phyloP scores from a whole-genome alignment of 2,888 invertebrate species.

The Phyllotreta cruciferae region DNA sequence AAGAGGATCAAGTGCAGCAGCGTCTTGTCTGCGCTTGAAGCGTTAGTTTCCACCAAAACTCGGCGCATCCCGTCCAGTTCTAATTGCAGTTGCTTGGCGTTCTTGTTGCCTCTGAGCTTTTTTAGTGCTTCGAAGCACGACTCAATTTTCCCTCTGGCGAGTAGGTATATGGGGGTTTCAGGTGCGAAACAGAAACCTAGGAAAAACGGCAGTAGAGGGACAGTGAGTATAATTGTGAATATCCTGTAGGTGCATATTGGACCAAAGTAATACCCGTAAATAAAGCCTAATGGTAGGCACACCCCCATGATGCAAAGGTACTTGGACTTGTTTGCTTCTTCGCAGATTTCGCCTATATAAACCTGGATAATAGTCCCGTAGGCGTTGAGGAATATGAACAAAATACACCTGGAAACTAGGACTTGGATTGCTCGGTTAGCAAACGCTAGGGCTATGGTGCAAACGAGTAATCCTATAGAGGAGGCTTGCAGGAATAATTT shows the following conservation, averaged over 20 bases:
- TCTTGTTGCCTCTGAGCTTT: conserved; percentile 21
- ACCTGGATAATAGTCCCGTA: conserved; percentile 2
- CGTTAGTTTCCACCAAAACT: conserved; percentile 1
- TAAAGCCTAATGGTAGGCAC: neutral
- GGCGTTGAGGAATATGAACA: neutral
- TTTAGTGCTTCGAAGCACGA: conserved; percentile 11
- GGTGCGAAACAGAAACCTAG: conserved; percentile 15
- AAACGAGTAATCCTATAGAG: neutral
- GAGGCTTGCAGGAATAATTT: conserved; percentile 1
- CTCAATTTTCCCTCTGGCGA: conserved; percentile 6
- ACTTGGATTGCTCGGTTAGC: neutral
- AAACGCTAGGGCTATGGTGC: conserved; percentile 4
- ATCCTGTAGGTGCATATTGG: conserved; percentile 4
- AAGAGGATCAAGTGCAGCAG: neutral
- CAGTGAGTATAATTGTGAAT: conserved; percentile 9
- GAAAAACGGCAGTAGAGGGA: conserved; percentile 11
- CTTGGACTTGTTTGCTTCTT: conserved; percentile 3
- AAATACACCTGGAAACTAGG: neutral
- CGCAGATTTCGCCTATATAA: conserved; percentile 12
- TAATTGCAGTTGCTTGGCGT: conserved; percentile 2
- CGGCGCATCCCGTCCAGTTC: conserved; percentile 11
- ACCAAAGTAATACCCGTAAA: conserved; percentile 9
- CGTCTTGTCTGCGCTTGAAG: neutral
- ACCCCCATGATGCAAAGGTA: conserved; percentile 11
- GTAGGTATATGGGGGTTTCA: conserved; percentile 20